Conservation (phyloP, 92 coral and sea anemone species). For the Bergia sp. region DNA sequence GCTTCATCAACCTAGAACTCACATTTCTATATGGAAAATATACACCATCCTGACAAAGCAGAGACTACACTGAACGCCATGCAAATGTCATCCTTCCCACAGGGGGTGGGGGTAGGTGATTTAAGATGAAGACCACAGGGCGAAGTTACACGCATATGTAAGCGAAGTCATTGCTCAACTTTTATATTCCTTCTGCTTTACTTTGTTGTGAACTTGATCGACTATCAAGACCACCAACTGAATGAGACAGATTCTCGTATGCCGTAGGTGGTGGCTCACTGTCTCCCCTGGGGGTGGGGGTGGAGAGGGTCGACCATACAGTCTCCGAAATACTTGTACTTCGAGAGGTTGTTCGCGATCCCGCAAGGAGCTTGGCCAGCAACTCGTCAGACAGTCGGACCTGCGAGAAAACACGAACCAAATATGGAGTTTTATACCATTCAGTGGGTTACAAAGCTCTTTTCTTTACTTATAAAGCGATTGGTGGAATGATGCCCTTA, state of each 20-base stretch:
- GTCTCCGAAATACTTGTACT: slow-evolving; percentile 88
- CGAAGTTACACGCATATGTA: neutral
- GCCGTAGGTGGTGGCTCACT: neutral
- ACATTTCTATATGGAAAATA: no score
- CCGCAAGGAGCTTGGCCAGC: slow-evolving; percentile 78
- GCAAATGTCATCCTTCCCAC: no score
- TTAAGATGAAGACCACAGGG: neutral
- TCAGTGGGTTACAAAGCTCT: neutral
- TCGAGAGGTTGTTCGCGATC: slow-evolving; percentile 92
- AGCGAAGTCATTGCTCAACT: neutral
- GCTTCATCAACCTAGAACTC: no score
- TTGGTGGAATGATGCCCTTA: neutral
- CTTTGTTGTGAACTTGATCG: slow-evolving; percentile 35
- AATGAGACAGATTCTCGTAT: neutral
- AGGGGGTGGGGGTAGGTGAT: neutral
- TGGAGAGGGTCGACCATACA: slow-evolving; percentile 69
- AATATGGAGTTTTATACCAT: neutral
- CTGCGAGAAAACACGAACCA: slow-evolving; percentile 41
- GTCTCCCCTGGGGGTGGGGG: slow-evolving; percentile 47
- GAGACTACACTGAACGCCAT: no score
- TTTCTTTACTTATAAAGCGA: no score
- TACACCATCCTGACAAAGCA: no score
- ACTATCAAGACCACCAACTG: neutral
- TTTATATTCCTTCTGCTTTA: neutral
- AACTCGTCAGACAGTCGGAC: slow-evolving; percentile 74